These are phyloP conservation scores for Carpatolechia fugitivella DNA, from an alignment of 2,888 invertebrate species.

Conservation along the genomic window DNA sequence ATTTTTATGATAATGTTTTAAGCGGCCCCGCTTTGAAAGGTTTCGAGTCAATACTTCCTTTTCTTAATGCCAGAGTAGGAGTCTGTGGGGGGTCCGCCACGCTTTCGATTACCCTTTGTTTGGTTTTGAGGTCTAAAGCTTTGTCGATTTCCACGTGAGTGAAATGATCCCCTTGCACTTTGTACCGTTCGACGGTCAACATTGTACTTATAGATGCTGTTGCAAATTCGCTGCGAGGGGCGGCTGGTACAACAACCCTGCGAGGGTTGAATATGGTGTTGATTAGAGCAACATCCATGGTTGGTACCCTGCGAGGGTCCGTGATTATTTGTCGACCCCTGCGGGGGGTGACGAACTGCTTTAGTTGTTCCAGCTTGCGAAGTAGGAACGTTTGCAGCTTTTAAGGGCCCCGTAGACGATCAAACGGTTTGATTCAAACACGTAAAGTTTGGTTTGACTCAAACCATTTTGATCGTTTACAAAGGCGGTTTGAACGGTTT, in stretches of 20 bases:
- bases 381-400: background rate
- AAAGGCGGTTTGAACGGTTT: no score
- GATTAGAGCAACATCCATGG: background rate
- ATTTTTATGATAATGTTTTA: constrained; percentile 8
- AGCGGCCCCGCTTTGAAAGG: constrained; percentile 18
- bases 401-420: no score
- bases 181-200: background rate
- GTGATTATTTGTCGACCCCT: constrained; percentile 10
- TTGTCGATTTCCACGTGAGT: background rate
- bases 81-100: background rate
- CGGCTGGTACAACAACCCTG: constrained; percentile 13
- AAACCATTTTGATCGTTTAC: no score
- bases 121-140: background rate
- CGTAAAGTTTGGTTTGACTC: no score
- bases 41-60: constrained; percentile 19
- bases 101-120: background rate
- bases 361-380: constrained; percentile 7
- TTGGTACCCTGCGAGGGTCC: constrained; percentile 18
- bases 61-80: background rate
- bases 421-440: no score
- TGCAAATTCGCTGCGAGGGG: background rate
- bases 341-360: constrained; percentile 16
- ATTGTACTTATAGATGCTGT: background rate
- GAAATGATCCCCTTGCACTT: constrained; percentile 8
- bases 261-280: constrained; percentile 10